phyloP scores from a whole-genome alignment of 2,888 invertebrate species.

The Drosophila tanythrix region DNA sequence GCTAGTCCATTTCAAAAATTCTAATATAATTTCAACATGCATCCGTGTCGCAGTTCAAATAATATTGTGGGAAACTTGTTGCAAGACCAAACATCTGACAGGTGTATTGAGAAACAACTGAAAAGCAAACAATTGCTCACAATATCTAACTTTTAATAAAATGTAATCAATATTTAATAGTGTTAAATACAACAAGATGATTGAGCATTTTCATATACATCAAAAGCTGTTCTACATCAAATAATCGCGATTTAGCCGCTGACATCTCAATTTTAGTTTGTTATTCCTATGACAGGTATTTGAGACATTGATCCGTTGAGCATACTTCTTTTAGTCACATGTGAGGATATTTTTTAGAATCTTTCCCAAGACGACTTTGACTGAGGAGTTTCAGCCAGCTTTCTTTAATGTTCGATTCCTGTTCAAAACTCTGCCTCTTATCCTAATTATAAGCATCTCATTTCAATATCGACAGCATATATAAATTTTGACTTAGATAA shows the following conservation, averaged over 20 bases:
- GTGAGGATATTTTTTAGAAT: no score
- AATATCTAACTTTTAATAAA: neutral
- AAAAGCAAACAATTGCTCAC: neutral
- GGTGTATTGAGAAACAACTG: neutral
- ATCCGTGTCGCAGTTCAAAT: neutral
- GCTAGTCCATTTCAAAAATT: neutral
- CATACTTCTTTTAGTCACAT: neutral
- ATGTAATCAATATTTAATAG: neutral
- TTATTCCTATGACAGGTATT: neutral
- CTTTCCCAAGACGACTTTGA: no score
- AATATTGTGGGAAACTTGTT: neutral
- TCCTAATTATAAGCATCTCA: no score
- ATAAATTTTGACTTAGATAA: neutral
- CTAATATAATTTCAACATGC: neutral
- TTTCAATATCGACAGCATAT: no score
- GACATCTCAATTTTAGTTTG: no score
- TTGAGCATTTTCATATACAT: neutral
- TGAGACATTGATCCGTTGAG: neutral
- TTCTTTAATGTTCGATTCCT: neutral
- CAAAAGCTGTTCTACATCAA: neutral
- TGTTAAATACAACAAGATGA: neutral
- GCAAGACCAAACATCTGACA: neutral
- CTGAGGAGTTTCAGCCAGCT: neutral
- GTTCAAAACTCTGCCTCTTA: neutral
- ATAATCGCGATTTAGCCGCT: neutral